Evolutionary conservation across 2,888 invertebrate species (phyloP).

Genomic region (Apotomis betuletana): DNA sequence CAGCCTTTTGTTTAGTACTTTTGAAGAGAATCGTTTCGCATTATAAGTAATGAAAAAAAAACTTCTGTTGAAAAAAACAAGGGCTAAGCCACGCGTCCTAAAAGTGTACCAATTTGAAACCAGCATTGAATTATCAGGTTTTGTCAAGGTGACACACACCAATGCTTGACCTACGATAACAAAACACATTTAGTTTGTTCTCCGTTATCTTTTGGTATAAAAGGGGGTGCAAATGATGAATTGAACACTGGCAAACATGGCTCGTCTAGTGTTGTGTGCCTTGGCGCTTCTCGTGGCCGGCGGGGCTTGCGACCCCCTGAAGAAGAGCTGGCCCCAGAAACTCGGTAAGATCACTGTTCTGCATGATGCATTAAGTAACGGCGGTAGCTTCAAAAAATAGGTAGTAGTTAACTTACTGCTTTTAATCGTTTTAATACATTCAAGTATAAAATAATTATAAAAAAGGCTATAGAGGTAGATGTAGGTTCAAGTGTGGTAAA

Average conservation of each 20-base stretch:
- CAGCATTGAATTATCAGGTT: slow-evolving; percentile 4
- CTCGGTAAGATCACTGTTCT: slow-evolving; percentile 61
- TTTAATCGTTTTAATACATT: no score
- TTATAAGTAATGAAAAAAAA: no score
- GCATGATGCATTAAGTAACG: neutral
- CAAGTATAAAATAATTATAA: no score
- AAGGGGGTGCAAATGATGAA: slow-evolving; percentile 43
- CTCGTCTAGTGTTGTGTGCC: slow-evolving; percentile 66
- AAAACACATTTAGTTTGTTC: slow-evolving; percentile 27
- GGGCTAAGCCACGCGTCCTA: no score
- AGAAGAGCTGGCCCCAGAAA: slow-evolving; percentile 56
- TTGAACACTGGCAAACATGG: slow-evolving; percentile 64
- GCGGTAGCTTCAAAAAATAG: no score
- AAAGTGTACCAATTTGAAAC: neutral
- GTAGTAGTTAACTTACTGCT: no score
- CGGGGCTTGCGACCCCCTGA: slow-evolving; percentile 59
- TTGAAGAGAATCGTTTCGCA: no score
- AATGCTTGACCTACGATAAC: slow-evolving; percentile 38
- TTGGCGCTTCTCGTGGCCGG: slow-evolving; percentile 67
- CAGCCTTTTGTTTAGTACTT: no score
- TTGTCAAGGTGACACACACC: slow-evolving; percentile 27
- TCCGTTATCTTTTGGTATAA: slow-evolving; percentile 47
- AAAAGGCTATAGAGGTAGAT: no score
- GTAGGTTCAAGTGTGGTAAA: no score
- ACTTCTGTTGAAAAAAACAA: no score